Base-by-base conservation (phyloP, 2,888 invertebrate species). In the Mythimna albipuncta region DNA sequence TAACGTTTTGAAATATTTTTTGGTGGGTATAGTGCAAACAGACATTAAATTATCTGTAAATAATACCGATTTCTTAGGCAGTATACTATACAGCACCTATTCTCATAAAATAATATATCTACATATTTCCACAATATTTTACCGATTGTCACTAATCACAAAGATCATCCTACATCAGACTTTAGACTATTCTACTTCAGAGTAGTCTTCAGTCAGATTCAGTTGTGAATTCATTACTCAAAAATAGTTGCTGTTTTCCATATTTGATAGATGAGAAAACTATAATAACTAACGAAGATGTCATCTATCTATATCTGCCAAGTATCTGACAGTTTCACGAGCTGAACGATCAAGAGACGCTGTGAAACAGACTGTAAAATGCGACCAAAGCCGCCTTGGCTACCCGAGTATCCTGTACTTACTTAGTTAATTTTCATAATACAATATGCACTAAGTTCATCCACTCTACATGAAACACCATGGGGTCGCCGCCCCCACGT, bases 401-500 rank as follows among this genome's bases (percentile, higher is more conserved):
- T 41, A 44, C 35, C n/a, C 52, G 19, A 6, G 57, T 68, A 44
- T 62, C 11, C 44, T 62, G 64, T 35, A 55, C 38, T 11, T 47
- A 47, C 26, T 32, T 54, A 35, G 32, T 63, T 69, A 26, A 72
- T 59, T 77, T 77, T 76, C 58, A 71, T 75, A 75, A 71, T 65
- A 79, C 72, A 78, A 52, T 67, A 79, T 84, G 84, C 85, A 81
- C 76, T 79, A 72, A 79, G 87, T 83, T 86, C 77, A 82, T 77
- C 75, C 72, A 85, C 80, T 88, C 73, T 82, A 72, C 82, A 74
- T 81, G 64, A 80, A 87, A 82, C 82, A 76, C 75, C 79, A 77
- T 75, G 90, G 90, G 93, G 92, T 92, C 92, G 91, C 88, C 90
- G 91, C 81, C 89, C 91, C 90, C 86, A 84, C 86, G 89, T 77